A percentile compares a stretch with the other conserved stretches of the same genome.
Evolutionary conservation across 2,888 invertebrate genomes (phyloP).

Genomic region (Brachypalpus laphriformis): DNA sequence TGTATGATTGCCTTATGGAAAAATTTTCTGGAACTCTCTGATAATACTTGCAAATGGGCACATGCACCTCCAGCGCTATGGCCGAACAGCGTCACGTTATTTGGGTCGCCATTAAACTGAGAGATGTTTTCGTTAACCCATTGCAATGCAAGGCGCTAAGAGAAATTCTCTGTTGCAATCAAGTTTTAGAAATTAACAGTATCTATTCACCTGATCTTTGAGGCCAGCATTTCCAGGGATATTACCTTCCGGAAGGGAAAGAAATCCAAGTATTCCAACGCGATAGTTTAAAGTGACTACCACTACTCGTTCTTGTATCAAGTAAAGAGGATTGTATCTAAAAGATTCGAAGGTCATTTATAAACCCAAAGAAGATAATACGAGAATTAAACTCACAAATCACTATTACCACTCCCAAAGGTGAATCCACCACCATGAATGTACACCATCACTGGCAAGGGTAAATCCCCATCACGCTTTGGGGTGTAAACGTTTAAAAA

Average conservation of each 20-base stretch:
- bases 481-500: slow-evolving; percentile 78
- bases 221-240: slow-evolving; percentile 76
- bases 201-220: slow-evolving; percentile 75
- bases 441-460: slow-evolving; percentile 77
- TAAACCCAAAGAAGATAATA: neutral
- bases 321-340: slow-evolving; percentile 75
- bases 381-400: slow-evolving; percentile 76
- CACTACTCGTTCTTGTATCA: slow-evolving; percentile 75
- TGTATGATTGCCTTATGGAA: slow-evolving; percentile 76
- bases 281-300: slow-evolving; percentile 76
- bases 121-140: slow-evolving; percentile 81
- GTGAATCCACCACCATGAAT: slow-evolving; percentile 76
- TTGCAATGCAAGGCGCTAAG: slow-evolving; percentile 81
- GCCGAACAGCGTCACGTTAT: slow-evolving; percentile 76
- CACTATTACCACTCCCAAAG: slow-evolving; percentile 77
- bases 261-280: slow-evolving; percentile 75
- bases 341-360: neutral
- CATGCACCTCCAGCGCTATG: slow-evolving; percentile 75
- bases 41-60: slow-evolving; percentile 74
- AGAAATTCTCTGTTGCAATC: neutral
- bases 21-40: slow-evolving; percentile 71
- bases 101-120: slow-evolving; percentile 81
- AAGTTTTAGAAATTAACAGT: neutral
- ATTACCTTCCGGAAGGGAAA: slow-evolving; percentile 73
- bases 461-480: slow-evolving; percentile 63